These are phyloP conservation scores for Urocynchramus pylzowi DNA, from an alignment of 2,113 vertebrate species.

Conservation along the genomic window DNA sequence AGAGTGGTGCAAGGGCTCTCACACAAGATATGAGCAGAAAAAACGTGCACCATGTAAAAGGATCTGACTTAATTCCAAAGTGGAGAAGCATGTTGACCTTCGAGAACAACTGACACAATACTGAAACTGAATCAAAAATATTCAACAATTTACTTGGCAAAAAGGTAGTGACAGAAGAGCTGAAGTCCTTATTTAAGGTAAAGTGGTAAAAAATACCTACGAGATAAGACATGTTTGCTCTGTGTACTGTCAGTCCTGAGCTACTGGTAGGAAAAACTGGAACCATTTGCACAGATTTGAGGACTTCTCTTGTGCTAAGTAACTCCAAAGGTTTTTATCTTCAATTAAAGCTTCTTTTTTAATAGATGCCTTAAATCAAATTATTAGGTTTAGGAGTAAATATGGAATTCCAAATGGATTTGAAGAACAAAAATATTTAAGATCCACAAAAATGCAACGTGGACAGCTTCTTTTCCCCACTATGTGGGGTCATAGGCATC, in stretches of 20 bases:
- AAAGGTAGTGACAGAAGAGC: neutral
- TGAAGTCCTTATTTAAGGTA: neutral
- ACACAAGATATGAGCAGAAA: neutral
- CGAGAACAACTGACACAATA: neutral
- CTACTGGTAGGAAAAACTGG: neutral
- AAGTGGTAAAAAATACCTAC: neutral
- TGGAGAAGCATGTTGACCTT: neutral
- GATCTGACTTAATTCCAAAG: neutral
- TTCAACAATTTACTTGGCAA: neutral
- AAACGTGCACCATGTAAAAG: neutral
- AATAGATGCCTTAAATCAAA: neutral
- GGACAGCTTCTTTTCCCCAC: neutral
- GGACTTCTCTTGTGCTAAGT: neutral
- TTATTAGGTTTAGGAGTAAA: neutral
- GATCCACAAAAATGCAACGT: neutral
- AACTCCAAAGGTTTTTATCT: neutral
- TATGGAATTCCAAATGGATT: neutral
- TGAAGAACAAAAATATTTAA: neutral
- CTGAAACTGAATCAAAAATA: neutral
- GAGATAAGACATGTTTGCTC: neutral
- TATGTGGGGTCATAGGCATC: fast-evolving
- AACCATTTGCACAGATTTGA: neutral
- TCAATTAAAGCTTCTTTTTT: neutral
- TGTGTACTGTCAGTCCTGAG: neutral
- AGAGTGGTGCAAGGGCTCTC: neutral